Base-by-base conservation (phyloP, 2,113 vertebrate species). In the Podarcis cretensis region DNA sequence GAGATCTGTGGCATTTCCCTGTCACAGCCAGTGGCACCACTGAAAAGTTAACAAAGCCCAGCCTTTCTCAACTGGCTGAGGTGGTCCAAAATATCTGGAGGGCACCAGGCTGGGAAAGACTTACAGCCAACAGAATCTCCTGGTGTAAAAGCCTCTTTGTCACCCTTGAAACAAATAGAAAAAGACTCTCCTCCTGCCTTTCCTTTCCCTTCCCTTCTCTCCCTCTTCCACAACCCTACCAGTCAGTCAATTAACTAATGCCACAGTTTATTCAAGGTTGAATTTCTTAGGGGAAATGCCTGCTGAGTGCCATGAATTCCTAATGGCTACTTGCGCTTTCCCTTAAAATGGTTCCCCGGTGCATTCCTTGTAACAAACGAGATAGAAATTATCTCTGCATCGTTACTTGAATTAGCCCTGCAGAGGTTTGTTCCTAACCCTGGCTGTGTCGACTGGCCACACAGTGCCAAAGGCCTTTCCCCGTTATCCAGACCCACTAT, bases 331-430 rank as follows among this genome's bases (percentile, higher is more conserved):
- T 65, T 84, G 3, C 68, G 91, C 90, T 3, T 84, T 23, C 16
- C 6, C 43, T 91, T 87, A 25, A 92, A 85, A 74, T 32, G 93
- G n/a, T 85, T 92, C 59, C 32, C 87, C 93, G 65, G 90, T 75
- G 35, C 69, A 73, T 86, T 14, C 63, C 85, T 85, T n/a, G 84
- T 40, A 90, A 81, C 1, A 76, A 91, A 85, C n/a, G 85, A 79
- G 93, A 90, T 76, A 89, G 73, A 87, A 88, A 83, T 88, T 27
- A 1, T 32, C 25, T 75, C 83, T 87, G 32, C n/a, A 30, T 93
- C 76, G 2, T 89, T 95, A 91, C 13, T 89, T 27, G 82, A 89
- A 93, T 92, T 93, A 94, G 69, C 35, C 54, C 91, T 10, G 59
- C 2, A 0, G 23, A 91, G 57, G 85, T 37, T 2, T 35, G 37